A percentile compares a stretch with the other conserved stretches of the same genome.
Conservation (phyloP, 2,888 invertebrate species). For the Aporophyla lueneburgensis region DNA sequence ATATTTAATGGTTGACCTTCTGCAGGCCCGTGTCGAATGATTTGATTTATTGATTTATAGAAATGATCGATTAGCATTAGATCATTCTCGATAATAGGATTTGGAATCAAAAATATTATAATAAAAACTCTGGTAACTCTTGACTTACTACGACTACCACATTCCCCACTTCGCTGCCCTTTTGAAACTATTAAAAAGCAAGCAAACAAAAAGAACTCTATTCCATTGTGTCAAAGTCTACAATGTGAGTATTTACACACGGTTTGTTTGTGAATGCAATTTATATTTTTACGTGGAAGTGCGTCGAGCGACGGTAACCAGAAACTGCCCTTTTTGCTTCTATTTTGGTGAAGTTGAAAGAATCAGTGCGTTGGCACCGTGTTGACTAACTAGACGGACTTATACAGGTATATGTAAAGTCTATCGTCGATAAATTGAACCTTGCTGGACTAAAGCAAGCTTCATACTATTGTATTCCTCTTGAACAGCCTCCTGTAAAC, state of each 20-base stretch:
- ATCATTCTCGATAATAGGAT: neutral
- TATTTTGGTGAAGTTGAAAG: conserved; percentile 63
- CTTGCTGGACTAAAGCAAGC: neutral
- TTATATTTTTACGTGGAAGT: conserved; percentile 64
- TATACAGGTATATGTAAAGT: neutral
- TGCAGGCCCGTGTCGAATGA: conserved; percentile 10
- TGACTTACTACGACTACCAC: conserved; percentile 42
- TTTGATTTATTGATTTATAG: conserved; percentile 35
- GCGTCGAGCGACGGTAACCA: conserved; percentile 67
- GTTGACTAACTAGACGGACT: neutral
- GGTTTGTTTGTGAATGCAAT: conserved; percentile 55
- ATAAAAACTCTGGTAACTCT: conserved; percentile 18
- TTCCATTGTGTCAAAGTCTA: conserved; percentile 33
- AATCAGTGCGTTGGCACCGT: neutral
- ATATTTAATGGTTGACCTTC: conserved; percentile 43
- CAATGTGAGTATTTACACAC: conserved; percentile 18
- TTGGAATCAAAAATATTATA: neutral
- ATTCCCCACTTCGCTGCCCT: conserved; percentile 55
- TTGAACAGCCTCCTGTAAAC: neutral
- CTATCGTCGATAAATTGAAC: neutral
- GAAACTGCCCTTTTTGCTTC: conserved; percentile 69
- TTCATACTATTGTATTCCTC: neutral
- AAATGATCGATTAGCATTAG: conserved; percentile 39
- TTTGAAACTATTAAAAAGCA: conserved; percentile 58
- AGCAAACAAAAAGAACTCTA: conserved; percentile 50